Conservation (phyloP, 2,113 vertebrate species). For the Propithecus coquereli region DNA sequence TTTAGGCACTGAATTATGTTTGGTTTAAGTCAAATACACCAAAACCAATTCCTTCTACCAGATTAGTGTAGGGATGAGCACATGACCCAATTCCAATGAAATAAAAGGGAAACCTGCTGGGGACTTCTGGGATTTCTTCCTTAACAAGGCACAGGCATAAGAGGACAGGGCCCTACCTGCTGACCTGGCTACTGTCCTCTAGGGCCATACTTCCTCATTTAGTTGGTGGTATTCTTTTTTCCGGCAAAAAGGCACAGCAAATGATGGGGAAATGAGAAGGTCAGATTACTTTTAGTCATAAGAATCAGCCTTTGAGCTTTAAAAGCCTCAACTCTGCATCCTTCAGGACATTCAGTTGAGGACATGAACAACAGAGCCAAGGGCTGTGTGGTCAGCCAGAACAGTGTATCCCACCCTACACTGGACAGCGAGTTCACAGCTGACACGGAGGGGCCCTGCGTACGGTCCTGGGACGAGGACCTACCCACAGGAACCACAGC, state of each 20-base stretch:
- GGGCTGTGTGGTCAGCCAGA: rapidly evolving
- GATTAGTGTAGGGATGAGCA: not conserved
- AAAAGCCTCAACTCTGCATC: not conserved
- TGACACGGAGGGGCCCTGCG: not conserved
- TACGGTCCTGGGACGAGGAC: not conserved
- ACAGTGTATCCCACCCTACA: not conserved
- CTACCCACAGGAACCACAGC: not conserved
- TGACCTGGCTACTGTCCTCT: no score
- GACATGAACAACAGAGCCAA: not conserved
- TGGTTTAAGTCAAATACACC: not conserved
- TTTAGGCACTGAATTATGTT: not conserved
- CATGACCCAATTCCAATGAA: not conserved
- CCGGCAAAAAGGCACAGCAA: not conserved
- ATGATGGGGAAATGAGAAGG: no score
- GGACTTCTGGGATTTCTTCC: no score
- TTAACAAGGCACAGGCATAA: not conserved
- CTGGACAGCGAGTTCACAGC: not conserved
- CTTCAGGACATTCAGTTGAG: no score
- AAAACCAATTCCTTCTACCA: not conserved
- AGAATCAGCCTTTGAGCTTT: not conserved
- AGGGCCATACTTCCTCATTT: rapidly evolving
- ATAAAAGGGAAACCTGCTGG: not conserved
- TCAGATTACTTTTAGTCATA: not conserved
- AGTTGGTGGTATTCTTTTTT: not conserved
- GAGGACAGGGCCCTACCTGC: not conserved